Base-by-base conservation (phyloP, 2,113 vertebrate species). In the Orcinus orca region DNA sequence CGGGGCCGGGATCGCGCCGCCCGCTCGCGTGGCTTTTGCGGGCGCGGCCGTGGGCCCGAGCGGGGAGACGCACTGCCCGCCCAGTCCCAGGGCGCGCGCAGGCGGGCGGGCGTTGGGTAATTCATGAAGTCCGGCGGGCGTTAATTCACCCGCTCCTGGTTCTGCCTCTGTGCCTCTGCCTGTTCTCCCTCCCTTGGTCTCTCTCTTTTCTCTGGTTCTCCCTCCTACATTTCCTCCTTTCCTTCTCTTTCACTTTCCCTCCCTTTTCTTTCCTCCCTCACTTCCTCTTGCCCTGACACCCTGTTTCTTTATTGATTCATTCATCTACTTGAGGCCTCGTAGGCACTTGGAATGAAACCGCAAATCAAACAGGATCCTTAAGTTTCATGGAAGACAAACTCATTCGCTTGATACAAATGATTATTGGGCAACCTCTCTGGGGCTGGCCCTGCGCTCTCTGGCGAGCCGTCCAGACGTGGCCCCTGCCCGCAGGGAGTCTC, bases 391-490 rank as follows among this genome's bases (percentile, higher is more conserved):
- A 5, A 53, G 20, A 58, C 3, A 65, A 67, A 36, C 60, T 8
- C 65, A 0, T 17, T 25, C 13, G 14, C 23, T n/a, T n/a, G 1
- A 4, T 17, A 5, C 50, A 1, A 4, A 6, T 1, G 8, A 2
- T 20, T 29, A 26, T 2, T 1, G 20, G 36, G 70, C 71, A 6
- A 1, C 36, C 88, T 41, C 50, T 21, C 11, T 3, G 84, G 23
- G 85, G 44, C 92, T 12, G 65, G 65, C 9, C n/a, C 33, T 9
- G 44, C 3, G 90, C 53, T 26, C 86, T 17, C 60, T 7, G 81
- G 23, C 25, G 67, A n/a, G 81, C n/a, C 14, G 33, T n/a, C 47
- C 50, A 14, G 50, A n/a, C 38, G 3, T 6, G 63, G 68, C 55
- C 65, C 33, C 77, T 29, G 90, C n/a, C 80, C 26, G 21, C 50